A percentile compares a stretch with the other conserved stretches of the same genome.
phyloP scores from a whole-genome alignment of 2,888 invertebrate species.

The Glaucopsyche alexis region DNA sequence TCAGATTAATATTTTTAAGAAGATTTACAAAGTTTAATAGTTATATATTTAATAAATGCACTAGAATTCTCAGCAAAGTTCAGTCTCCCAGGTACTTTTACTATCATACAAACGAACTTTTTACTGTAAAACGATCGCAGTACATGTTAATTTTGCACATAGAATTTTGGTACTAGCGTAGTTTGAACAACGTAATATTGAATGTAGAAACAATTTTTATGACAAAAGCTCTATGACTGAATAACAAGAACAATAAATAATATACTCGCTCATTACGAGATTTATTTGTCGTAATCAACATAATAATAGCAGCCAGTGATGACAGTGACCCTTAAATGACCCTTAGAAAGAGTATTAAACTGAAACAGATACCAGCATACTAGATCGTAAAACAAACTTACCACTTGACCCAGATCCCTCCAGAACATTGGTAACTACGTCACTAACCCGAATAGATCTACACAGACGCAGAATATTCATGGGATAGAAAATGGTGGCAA shows the following conservation, averaged over 20 bases:
- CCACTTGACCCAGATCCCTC: slow-evolving; percentile 34
- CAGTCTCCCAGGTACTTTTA: no score
- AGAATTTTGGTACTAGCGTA: no score
- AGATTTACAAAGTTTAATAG: no score
- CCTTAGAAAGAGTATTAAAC: neutral
- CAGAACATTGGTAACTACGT: slow-evolving; percentile 34
- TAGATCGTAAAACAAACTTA: slow-evolving; percentile 32
- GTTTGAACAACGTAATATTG: no score
- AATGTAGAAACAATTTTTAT: no score
- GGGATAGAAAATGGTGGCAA: neutral
- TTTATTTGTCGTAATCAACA: neutral
- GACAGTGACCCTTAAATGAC: slow-evolving; percentile 6
- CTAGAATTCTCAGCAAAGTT: no score
- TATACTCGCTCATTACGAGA: neutral
- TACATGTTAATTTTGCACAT: no score
- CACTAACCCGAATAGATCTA: slow-evolving; percentile 32
- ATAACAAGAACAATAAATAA: neutral
- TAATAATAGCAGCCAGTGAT: neutral
- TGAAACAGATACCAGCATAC: neutral
- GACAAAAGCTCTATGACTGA: no score
- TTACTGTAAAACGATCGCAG: no score
- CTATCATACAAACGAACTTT: no score
- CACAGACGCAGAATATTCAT: neutral
- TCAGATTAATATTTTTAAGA: no score
- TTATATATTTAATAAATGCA: no score